Percentiles rank a stretch among this genome's conserved stretches.
Conservation (phyloP, 2,888 invertebrate genomes). For the Tipula unca region DNA sequence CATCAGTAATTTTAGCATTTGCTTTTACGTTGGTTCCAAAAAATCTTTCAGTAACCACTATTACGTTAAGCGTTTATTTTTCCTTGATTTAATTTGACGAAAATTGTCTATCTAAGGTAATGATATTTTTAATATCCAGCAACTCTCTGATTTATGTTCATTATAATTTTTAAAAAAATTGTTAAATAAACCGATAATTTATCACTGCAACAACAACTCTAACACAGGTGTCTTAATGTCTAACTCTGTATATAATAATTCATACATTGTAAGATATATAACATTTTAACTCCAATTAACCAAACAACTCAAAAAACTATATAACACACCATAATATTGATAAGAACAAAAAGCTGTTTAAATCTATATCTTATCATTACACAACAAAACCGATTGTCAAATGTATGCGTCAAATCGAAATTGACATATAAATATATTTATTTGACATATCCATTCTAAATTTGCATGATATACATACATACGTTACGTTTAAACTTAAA, state of each 20-base stretch:
- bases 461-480: background rate
- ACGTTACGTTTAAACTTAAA: background rate
- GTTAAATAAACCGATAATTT: background rate
- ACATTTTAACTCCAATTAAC: background rate
- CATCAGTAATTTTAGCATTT: too few species aligned
- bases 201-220: background rate
- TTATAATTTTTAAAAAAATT: background rate
- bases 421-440: background rate
- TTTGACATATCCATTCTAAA: conserved; percentile 18
- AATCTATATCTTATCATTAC: background rate
- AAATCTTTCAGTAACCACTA: too few species aligned
- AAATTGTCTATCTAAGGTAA: too few species aligned
- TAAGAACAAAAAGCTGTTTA: background rate
- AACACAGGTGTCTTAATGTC: background rate
- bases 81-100: too few species aligned
- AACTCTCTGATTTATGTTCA: too few species aligned
- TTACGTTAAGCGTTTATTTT: too few species aligned
- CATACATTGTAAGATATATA: background rate
- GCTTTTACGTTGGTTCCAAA: too few species aligned
- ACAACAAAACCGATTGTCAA: background rate
- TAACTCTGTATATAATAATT: background rate
- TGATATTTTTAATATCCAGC: too few species aligned
- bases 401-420: background rate
- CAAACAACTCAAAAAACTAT: background rate
- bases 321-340: background rate